phyloP scores from a whole-genome alignment of 2,888 invertebrate genomes.

The Polylopha cassiicola region DNA sequence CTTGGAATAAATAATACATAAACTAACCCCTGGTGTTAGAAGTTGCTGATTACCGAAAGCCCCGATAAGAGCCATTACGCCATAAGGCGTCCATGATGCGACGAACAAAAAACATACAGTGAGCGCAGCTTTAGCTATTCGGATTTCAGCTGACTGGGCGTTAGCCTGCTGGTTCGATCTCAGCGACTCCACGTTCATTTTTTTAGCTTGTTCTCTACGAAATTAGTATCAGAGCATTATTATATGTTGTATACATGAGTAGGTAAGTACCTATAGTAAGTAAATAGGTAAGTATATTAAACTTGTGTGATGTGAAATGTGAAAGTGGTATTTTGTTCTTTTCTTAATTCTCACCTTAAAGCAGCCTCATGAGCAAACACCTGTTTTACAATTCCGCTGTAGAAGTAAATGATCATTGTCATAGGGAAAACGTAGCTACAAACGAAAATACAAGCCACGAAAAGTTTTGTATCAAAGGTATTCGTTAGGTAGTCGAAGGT shows the following conservation, averaged over 20 bases:
- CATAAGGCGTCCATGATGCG: slow-evolving; percentile 94
- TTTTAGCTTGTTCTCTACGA: slow-evolving; percentile 84
- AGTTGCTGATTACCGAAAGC: slow-evolving; percentile 86
- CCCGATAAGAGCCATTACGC: slow-evolving; percentile 87
- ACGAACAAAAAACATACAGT: slow-evolving; percentile 91
- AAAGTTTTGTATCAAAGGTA: slow-evolving; percentile 86
- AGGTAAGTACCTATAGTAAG: no score
- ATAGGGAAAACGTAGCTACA: slow-evolving; percentile 89
- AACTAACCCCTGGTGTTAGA: slow-evolving; percentile 82
- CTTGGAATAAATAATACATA: no score
- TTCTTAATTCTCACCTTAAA: slow-evolving; percentile 63
- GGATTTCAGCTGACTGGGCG: slow-evolving; percentile 86
- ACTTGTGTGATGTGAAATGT: no score
- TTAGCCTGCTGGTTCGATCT: slow-evolving; percentile 82
- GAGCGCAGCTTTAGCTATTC: slow-evolving; percentile 92
- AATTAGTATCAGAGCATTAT: no score
- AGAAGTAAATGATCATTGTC: slow-evolving; percentile 86
- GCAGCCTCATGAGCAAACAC: slow-evolving; percentile 92
- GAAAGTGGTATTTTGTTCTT: no score
- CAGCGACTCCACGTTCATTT: slow-evolving; percentile 93
- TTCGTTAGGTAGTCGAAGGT: slow-evolving; percentile 89
- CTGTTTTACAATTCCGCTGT: slow-evolving; percentile 91
- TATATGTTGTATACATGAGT: no score
- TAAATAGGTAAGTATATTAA: no score
- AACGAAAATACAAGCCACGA: slow-evolving; percentile 85